These are phyloP conservation scores for Cuniculus paca DNA, from an alignment of 2,797 vertebrate species.

Conservation along the genomic window DNA sequence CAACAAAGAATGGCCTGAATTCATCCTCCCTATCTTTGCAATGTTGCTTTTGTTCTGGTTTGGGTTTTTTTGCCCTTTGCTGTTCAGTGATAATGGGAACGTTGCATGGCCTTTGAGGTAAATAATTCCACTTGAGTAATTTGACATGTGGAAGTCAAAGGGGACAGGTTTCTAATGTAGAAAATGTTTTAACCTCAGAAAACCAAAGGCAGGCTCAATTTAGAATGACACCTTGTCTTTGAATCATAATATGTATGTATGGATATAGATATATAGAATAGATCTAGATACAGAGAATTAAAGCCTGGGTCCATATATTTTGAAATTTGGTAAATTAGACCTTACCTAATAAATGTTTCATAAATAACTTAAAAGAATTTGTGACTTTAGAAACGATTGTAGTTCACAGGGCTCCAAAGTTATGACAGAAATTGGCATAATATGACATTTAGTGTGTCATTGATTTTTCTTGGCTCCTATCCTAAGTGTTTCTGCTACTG, in stretches of 20 bases:
- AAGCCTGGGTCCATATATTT: neutral
- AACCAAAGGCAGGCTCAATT: conserved; percentile 35
- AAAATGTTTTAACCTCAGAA: conserved; percentile 71
- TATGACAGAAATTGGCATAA: conserved; percentile 47
- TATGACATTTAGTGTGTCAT: conserved; percentile 42
- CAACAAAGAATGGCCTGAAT: conserved; percentile 61
- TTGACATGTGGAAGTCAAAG: conserved; percentile 69
- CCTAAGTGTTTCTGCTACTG: conserved; percentile 43
- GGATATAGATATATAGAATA: too few relatives aligned
- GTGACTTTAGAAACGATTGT: conserved; percentile 14
- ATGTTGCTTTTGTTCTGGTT: neutral
- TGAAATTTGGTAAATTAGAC: neutral
- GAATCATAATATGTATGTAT: neutral
- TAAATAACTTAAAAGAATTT: conserved; percentile 57
- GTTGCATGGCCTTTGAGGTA: conserved; percentile 67
- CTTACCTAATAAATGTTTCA: conserved; percentile 54
- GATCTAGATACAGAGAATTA: neutral
- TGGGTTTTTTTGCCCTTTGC: conserved; percentile 45
- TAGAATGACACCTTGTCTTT: conserved; percentile 49
- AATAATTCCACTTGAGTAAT: conserved; percentile 74
- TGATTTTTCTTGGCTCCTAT: conserved; percentile 66
- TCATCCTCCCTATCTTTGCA: conserved; percentile 15
- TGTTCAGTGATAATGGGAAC: conserved; percentile 35
- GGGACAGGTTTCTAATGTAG: conserved; percentile 64
- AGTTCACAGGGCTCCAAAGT: conserved; percentile 27